Evolutionary conservation across 2,797 vertebrate species (phyloP), one percentile per base, ranked within the genome.

Genomic region (Merluccius polli): DNA sequence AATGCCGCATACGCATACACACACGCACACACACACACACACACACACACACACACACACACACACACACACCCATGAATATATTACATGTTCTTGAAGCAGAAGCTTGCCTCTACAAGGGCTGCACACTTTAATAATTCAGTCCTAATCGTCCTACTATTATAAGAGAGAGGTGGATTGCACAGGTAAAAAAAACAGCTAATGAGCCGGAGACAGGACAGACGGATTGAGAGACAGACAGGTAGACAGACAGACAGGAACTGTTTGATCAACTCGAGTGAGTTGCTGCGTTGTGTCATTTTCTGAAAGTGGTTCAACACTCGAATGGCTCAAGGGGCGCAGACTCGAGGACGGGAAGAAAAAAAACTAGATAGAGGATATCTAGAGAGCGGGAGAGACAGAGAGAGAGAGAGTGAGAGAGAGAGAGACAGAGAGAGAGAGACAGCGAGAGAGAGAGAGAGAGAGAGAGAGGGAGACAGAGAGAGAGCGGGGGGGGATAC

Each of bases 1-100:
- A 70, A 70, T 7, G 21, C 35, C 67, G n/a, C 30, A n/a, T 32
- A 75, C 33, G 68, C 59, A 52, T 32, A 67, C 30, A 69, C 10
- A 69, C 29, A 69, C 67, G 32, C 67, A 32, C 67, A 69, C 67
- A 69, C 67, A 69, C 67, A 69, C 65, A 68, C 65, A 71, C 31
- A 32, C 4, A 52, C 44, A 4, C 48, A 44, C 73, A 63, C 27
- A 67, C 18, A 67, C 63, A 67, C 63, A 67, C 63, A 67, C 63
- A 67, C 63, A 67, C 63, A 67, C 63, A 67, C 63, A 67, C 63
- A 70, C 15, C 18, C 4, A 52, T n/a, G n/a, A n/a, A 38, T 38
- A 38, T 38, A 38, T 11, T 1, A 38, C 36, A n/a, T 3, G 3
- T 59, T 59, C 1, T n/a, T 27, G 59, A 65, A n/a, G 59, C 5